Evolutionary conservation across 2,797 vertebrate genomes (phyloP), one percentile per base, ranked within the genome.

Genomic region (Myripristis murdjan): DNA sequence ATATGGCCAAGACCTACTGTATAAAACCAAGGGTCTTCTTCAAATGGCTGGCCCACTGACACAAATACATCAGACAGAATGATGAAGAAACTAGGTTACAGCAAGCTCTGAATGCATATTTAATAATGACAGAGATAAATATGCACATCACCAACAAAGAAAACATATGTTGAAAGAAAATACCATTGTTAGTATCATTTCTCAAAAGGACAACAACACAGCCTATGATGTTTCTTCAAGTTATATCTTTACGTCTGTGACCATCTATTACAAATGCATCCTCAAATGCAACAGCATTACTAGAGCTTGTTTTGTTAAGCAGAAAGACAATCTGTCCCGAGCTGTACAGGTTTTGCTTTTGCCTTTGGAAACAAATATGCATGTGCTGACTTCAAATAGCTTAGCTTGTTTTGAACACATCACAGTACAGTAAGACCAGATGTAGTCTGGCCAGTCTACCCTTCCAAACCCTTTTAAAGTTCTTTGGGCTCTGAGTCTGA

Each of bases 21-120:
- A 37, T 24, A 44, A 69, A 66, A 77, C 22, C 39, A 74, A 12
- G 4, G 41, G 31, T 10, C 56, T 23, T 65, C 59, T 77, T 83
- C n/a, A 70, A 79, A 63, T 48, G 24, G 67, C 24, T 64, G 69
- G 39, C 77, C 73, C 64, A 60, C 75, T 85, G 77, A 85, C 83
- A 81, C 52, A 75, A 77, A 82, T 70, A 14, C 59, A 66, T 49
- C 31, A 69, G 35, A 72, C 65, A 73, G 69, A 76, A 71, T 48
- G 22, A 66, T 71, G 18, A 37, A 52, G 37, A 83, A 83, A 9
- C 14, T 3, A 49, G 56, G 73, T 77, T 77, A 63, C 6, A 52
- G 55, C 70, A 56, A 22, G 18, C 43, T 61, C 33, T 75, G 49
- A 39, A 58, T 72, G 54, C 22, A 62, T 58, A 64, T 71, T 78